These are phyloP conservation scores for Thermophis baileyi DNA, from an alignment of 2,113 vertebrate species.

Conservation along the genomic window DNA sequence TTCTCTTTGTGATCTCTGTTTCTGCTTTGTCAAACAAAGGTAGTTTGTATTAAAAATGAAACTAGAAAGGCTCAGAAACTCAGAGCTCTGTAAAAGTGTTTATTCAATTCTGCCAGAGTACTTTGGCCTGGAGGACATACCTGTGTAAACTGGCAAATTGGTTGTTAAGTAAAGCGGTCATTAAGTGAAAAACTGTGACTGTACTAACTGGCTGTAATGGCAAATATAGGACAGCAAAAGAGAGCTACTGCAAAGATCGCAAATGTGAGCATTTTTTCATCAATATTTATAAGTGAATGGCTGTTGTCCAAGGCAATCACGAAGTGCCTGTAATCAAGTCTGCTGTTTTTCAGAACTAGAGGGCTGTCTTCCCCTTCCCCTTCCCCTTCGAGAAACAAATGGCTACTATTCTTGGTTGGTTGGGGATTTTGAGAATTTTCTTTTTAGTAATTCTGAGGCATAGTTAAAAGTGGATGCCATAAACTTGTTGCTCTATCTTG, in stretches of 20 bases:
- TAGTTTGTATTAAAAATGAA: not conserved
- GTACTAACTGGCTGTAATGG: too few species aligned
- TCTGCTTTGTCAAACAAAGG: not conserved
- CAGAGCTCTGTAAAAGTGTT: slow-evolving; percentile 19
- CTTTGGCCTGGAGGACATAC: too few species aligned
- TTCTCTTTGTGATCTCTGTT: not conserved
- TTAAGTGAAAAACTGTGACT: too few species aligned
- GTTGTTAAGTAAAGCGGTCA: too few species aligned
- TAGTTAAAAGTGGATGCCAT: not conserved
- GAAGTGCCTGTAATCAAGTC: slow-evolving; percentile 30
- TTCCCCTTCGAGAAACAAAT: not conserved
- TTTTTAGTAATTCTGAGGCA: not conserved
- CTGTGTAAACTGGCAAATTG: too few species aligned
- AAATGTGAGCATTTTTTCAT: too few species aligned
- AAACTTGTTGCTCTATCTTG: not conserved
- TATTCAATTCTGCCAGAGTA: slow-evolving; percentile 22
- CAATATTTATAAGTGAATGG: not conserved
- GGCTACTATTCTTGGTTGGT: not conserved
- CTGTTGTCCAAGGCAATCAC: not conserved
- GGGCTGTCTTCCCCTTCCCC: not conserved
- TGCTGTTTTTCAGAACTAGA: not conserved
- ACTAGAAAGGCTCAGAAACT: not conserved
- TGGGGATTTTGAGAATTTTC: not conserved
- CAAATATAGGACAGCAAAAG: too few species aligned
- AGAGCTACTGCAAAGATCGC: too few species aligned